Evolutionary conservation across 2,113 vertebrate genomes (phyloP).

Genomic region (Mobula hypostoma): DNA sequence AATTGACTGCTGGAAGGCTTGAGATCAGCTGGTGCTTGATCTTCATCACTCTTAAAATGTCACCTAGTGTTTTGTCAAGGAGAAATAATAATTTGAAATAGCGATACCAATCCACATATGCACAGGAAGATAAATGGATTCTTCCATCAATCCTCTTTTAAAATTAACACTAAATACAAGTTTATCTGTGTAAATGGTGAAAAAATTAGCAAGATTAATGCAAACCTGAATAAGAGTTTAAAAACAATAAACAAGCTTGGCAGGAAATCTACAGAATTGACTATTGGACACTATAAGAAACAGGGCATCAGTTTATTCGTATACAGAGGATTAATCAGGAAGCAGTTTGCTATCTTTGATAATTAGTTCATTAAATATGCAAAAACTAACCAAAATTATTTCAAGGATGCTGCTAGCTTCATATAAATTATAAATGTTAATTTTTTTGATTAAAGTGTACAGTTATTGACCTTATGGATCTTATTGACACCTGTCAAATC

Average conservation of each 20-base stretch:
- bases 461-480: neutral
- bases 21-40: slow-evolving; percentile 29
- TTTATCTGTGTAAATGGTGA: neutral
- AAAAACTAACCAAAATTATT: neutral
- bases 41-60: slow-evolving; percentile 33
- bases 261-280: neutral
- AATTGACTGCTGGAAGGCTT: slow-evolving; percentile 20
- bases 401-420: neutral
- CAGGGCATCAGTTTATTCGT: neutral
- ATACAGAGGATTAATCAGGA: neutral
- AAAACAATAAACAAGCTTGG: neutral
- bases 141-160: neutral
- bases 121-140: neutral
- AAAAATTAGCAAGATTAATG: neutral
- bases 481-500: too few relatives aligned
- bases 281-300: neutral
- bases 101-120: neutral
- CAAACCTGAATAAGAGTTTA: neutral
- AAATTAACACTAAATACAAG: neutral
- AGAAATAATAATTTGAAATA: slow-evolving; percentile 16
- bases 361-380: neutral
- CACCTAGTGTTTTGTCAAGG: slow-evolving; percentile 30
- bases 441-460: neutral
- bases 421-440: neutral
- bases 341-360: neutral